Conservation (phyloP, 2,113 vertebrate genomes). For the Rousettus leschenaultii region DNA sequence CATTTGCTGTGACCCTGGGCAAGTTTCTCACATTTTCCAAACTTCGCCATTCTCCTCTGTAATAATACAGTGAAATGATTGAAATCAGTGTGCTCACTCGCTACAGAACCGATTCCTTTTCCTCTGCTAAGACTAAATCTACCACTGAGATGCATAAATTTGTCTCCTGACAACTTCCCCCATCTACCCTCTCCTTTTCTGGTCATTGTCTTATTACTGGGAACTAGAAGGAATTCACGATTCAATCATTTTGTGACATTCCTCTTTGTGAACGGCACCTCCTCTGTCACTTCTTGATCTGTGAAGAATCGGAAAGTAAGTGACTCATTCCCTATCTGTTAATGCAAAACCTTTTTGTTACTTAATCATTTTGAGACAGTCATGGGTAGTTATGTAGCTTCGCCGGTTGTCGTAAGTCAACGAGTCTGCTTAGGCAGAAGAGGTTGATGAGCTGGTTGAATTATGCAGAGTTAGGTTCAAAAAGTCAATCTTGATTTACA, state of each 20-base stretch:
- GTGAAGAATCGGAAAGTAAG: conserved; percentile 45
- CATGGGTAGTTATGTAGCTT: conserved; percentile 48
- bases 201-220: conserved; percentile 49
- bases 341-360: conserved; percentile 53
- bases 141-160: not conserved
- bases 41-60: not conserved
- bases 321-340: conserved; percentile 59
- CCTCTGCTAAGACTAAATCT: conserved; percentile 8
- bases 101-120: not conserved
- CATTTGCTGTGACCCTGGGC: not conserved
- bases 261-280: conserved; percentile 51
- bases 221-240: conserved; percentile 8
- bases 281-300: conserved; percentile 54
- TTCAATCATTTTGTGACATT: conserved; percentile 54
- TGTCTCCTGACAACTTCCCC: not conserved
- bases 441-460: conserved; percentile 63
- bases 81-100: not conserved
- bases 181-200: not conserved
- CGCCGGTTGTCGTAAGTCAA: conserved; percentile 43
- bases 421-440: conserved; percentile 48
- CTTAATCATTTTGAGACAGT: conserved; percentile 50
- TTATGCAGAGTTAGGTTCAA: conserved; percentile 70
- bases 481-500: conserved; percentile 73
- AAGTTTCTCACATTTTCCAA: not conserved
- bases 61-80: not conserved